These are phyloP conservation scores for Galeruca laticollis DNA, from an alignment of 2,888 invertebrate species.

Conservation along the genomic window DNA sequence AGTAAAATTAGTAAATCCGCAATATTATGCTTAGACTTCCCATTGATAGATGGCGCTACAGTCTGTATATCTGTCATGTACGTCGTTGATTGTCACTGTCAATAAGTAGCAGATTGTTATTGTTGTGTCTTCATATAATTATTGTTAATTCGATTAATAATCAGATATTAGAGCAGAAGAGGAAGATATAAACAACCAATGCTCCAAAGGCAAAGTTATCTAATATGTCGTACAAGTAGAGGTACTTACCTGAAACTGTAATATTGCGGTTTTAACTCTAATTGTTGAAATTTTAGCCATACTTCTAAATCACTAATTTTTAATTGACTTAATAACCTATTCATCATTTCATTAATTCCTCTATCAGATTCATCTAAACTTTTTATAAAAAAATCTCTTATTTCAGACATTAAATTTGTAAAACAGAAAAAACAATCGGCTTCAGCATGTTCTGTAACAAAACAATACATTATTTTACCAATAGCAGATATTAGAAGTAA, in stretches of 20 bases:
- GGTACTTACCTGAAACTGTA: slow-evolving; percentile 86
- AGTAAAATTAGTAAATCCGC: too few relatives aligned
- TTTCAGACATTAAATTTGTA: slow-evolving; percentile 97
- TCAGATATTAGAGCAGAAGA: too few relatives aligned
- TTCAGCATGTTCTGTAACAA: slow-evolving; percentile 85
- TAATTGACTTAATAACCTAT: slow-evolving; percentile 80
- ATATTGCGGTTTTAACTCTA: slow-evolving; percentile 94
- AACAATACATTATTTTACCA: slow-evolving; percentile 20
- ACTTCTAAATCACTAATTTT: slow-evolving; percentile 82
- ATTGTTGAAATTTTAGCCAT: slow-evolving; percentile 81
- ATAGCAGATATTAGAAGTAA: not conserved
- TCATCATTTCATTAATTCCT: slow-evolving; percentile 94
- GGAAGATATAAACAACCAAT: too few relatives aligned
- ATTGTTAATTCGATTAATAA: too few relatives aligned
- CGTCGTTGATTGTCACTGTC: too few relatives aligned
- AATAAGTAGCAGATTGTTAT: too few relatives aligned
- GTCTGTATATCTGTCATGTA: too few relatives aligned
- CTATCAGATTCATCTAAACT: slow-evolving; percentile 92
- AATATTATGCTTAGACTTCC: too few relatives aligned
- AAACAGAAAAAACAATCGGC: slow-evolving; percentile 99
- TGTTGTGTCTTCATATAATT: too few relatives aligned
- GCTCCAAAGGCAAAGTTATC: too few relatives aligned
- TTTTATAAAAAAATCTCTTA: slow-evolving; percentile 97
- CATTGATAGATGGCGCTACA: too few relatives aligned
- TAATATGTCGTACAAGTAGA: too few relatives aligned